A percentile compares a stretch with the other conserved stretches of the same genome.
Conservation (phyloP, 2,797 vertebrate genomes). For the Aselliscus stoliczkanus region DNA sequence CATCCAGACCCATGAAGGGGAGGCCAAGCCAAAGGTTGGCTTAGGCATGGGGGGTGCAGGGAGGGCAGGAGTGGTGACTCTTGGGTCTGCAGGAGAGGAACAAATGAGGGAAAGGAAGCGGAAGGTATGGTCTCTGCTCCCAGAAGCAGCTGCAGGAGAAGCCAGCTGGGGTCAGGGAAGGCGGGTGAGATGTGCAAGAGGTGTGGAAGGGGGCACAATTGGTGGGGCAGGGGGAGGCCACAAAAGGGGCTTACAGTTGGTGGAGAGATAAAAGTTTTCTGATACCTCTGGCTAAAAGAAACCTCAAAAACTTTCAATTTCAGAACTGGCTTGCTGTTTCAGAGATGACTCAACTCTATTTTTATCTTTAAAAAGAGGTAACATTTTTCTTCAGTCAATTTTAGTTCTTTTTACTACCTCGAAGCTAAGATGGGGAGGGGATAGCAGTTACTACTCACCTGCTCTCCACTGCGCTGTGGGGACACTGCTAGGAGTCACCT, state of each 20-base stretch:
- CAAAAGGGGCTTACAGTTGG: background rate
- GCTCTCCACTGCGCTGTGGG: background rate
- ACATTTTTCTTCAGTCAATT: background rate
- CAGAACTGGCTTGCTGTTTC: background rate
- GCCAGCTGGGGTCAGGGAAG: background rate
- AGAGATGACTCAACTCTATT: constrained; percentile 12
- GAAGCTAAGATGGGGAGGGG: background rate
- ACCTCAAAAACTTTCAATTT: constrained; percentile 21
- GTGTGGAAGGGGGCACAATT: rapidly evolving
- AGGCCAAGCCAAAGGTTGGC: background rate
- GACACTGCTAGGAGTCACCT: background rate
- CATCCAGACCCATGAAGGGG: background rate
- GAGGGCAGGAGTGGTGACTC: background rate
- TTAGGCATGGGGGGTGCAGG: background rate
- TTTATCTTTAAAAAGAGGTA: background rate
- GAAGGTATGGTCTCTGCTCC: background rate
- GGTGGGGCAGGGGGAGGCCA: too few relatives aligned
- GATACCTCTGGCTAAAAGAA: background rate
- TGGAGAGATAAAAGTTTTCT: background rate
- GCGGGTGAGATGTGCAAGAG: too few relatives aligned
- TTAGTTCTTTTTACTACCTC: background rate
- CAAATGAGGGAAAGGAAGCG: background rate
- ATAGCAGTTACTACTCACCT: background rate
- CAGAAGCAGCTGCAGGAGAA: background rate
- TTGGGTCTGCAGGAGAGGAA: background rate